A percentile compares a stretch with the other conserved stretches of the same genome.
phyloP scores from a whole-genome alignment of 2,113 vertebrate genomes.

The Gopherus evgoodei region DNA sequence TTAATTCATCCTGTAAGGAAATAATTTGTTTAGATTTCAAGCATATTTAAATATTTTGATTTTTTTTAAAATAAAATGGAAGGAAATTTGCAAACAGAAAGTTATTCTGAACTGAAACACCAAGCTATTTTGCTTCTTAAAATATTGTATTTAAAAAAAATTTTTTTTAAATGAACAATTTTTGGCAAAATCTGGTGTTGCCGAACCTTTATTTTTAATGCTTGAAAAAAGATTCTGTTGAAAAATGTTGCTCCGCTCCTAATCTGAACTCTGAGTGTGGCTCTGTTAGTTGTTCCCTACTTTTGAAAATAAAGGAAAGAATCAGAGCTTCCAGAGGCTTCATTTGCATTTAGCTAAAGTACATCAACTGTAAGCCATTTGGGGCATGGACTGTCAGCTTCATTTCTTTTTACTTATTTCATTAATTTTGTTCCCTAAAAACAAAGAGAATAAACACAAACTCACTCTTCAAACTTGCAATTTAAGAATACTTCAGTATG shows the following conservation, averaged over 20 bases:
- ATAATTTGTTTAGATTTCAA: background rate
- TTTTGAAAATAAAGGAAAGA: background rate
- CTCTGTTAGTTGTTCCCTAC: background rate
- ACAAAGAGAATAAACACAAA: accelerated
- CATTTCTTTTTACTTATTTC: background rate
- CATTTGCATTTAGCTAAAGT: background rate
- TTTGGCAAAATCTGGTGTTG: background rate
- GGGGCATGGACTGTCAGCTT: background rate
- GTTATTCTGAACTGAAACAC: background rate
- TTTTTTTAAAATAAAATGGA: background rate
- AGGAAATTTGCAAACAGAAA: background rate
- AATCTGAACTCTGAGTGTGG: background rate
- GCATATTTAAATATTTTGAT: background rate
- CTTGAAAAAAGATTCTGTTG: background rate
- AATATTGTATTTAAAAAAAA: background rate
- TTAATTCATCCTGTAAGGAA: background rate
- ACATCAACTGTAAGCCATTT: background rate
- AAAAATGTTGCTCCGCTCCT: background rate
- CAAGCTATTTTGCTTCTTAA: background rate
- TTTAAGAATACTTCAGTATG: background rate
- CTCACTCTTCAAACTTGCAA: background rate
- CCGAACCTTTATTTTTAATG: background rate
- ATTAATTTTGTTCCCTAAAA: background rate
- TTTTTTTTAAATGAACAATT: background rate
- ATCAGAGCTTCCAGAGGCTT: background rate